Evolutionary conservation across 1,140 invertebrate species (phyloP).

Genomic region (Pissodes strobi): DNA sequence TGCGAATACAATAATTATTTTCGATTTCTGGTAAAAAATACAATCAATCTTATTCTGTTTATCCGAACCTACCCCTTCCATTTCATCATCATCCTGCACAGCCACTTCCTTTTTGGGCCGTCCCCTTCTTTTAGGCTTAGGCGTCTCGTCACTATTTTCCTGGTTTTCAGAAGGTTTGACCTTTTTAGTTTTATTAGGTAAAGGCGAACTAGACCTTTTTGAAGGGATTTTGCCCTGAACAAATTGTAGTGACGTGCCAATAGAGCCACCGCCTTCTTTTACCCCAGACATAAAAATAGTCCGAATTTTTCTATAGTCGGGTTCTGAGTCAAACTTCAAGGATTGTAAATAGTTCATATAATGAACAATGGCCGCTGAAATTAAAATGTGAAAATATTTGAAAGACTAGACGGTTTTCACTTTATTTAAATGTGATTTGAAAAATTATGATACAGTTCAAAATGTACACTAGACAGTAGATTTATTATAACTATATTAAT

Average conservation of each 20-base stretch:
- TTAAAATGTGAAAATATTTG: slow-evolving; percentile 30
- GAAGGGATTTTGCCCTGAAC: slow-evolving; percentile 34
- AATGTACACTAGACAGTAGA: background rate
- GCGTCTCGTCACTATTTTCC: slow-evolving; percentile 12
- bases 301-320: slow-evolving; percentile 75
- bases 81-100: background rate
- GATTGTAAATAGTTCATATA: slow-evolving; percentile 74
- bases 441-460: background rate
- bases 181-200: slow-evolving; percentile 14
- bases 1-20: too few relatives aligned
- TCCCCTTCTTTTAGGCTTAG: background rate
- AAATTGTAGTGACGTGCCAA: slow-evolving; percentile 27
- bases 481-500: background rate
- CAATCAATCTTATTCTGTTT: too few relatives aligned
- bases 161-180: background rate
- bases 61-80: too few relatives aligned
- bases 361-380: slow-evolving; percentile 64
- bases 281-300: slow-evolving; percentile 66
- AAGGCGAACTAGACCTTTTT: slow-evolving; percentile 20
- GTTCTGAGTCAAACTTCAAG: slow-evolving; percentile 71
- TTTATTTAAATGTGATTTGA: background rate
- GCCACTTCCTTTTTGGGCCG: background rate
- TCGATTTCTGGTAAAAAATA: too few relatives aligned
- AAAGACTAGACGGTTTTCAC: slow-evolving; percentile 5
- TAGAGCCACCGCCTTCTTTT: slow-evolving; percentile 52